These are phyloP conservation scores for Capreolus pygargus DNA, from an alignment of 2,113 vertebrate species.

Conservation along the genomic window DNA sequence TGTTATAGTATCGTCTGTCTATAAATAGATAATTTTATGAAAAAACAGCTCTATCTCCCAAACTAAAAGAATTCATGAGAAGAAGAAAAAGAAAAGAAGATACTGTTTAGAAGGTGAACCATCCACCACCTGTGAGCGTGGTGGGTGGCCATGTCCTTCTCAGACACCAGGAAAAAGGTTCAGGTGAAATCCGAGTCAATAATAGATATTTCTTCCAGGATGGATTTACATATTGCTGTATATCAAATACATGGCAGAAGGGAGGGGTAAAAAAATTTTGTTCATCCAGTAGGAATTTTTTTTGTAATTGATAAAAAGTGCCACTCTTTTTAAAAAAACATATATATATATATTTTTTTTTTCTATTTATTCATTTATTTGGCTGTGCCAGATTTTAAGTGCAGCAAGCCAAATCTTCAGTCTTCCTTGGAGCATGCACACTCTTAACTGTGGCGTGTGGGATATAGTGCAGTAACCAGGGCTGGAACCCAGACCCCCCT, in stretches of 20 bases:
- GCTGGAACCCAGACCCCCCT: not conserved
- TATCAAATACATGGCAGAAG: fast-evolving
- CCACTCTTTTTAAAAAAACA: not conserved
- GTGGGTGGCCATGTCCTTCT: fast-evolving
- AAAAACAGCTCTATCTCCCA: not conserved
- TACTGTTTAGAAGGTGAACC: too few species aligned
- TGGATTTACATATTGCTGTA: fast-evolving
- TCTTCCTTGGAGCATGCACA: not conserved
- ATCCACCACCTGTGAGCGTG: fast-evolving
- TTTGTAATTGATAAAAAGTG: not conserved
- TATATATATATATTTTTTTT: not conserved
- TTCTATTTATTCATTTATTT: not conserved
- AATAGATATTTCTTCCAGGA: not conserved
- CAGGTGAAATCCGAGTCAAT: not conserved
- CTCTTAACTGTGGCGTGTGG: not conserved
- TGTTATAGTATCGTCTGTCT: not conserved
- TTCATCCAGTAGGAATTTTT: not conserved
- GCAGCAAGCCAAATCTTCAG: not conserved
- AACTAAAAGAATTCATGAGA: not conserved
- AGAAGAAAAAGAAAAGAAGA: not conserved
- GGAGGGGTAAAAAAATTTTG: not conserved
- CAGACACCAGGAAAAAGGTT: too few species aligned
- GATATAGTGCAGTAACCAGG: fast-evolving
- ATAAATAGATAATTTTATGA: not conserved
- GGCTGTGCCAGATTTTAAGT: not conserved